Evolutionary conservation across 1,140 invertebrate species (phyloP).

Genomic region (Cotesia glomerata): DNA sequence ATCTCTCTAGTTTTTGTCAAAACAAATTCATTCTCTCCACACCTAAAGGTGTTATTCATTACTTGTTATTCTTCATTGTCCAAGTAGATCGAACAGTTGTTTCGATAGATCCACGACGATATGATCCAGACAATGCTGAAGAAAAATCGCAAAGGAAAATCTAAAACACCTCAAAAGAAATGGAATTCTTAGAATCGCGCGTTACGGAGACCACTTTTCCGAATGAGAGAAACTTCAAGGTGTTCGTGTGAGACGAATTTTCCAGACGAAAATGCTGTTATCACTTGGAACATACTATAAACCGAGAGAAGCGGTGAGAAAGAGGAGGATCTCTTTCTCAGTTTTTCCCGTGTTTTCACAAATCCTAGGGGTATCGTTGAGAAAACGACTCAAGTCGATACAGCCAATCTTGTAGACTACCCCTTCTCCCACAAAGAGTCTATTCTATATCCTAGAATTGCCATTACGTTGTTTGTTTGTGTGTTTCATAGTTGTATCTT

Average conservation of each 20-base stretch:
- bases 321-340: background rate
- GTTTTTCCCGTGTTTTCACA: constrained; percentile 1
- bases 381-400: constrained; percentile 29
- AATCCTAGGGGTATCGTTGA: constrained; percentile 22
- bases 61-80: too few species aligned
- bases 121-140: background rate
- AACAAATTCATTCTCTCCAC: too few species aligned
- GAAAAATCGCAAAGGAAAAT: background rate
- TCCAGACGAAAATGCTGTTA: constrained; percentile 7
- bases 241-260: constrained; percentile 3
- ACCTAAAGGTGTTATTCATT: too few species aligned
- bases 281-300: constrained; percentile 5
- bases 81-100: too few species aligned
- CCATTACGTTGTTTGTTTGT: too few species aligned
- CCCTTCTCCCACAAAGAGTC: background rate
- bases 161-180: background rate
- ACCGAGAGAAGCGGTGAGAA: background rate
- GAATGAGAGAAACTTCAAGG: constrained; percentile 13
- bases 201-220: constrained; percentile 13
- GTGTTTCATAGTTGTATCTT: too few species aligned
- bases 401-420: constrained; percentile 14
- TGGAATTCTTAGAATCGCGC: background rate
- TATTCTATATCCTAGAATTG: constrained; percentile 6
- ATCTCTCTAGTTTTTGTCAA: too few species aligned
- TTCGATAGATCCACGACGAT: too few species aligned